Evolutionary conservation across 1,140 invertebrate species (phyloP), one percentile per base, ranked within the genome.

Genomic region (Arctopsyche grandis): DNA sequence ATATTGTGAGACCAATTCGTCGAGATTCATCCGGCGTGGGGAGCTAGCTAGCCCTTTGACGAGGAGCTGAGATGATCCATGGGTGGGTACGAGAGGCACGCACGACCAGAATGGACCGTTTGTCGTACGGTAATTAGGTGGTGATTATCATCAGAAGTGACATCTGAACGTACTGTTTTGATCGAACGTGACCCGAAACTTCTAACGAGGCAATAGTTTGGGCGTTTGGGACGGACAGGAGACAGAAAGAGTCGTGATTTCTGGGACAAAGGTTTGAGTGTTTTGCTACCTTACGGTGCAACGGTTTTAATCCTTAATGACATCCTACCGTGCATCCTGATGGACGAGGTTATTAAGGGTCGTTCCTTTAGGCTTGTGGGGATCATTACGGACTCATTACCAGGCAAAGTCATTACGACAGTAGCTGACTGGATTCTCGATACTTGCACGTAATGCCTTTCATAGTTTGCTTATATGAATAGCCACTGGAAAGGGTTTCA

Each of bases 301-400:
- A 16, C 10, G 48, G 7, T 66, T n/a, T n/a, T n/a, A n/a, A n/a
- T n/a, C n/a, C n/a, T n/a, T n/a, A 66, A 66, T 22, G 63, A 66
- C 63, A 26, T 66, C 63, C 63, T 66, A 14, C 21, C 3, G 21
- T 16, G 16, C 16, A 16, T 52, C 24, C 63, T 9, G 63, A 66
- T 52, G 48, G 48, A 52, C 4, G 16, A 5, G 19, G 63, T 66
- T 22, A 24, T 66, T 66, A 66, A 9, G 24, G 63, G 63, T 29
- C n/a, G 26, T 66, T 66, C 63, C 22, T 66, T 66, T 5, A 26
- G 24, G 21, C 22, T 22, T 22, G 63, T 66, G 22, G 63, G n/a
- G 63, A 66, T 66, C 63, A 66, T 66, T 66, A 66, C 63, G 63
- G 14, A 21, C 63, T 66, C 24, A 66, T 66, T 66, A 66, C 63